A percentile compares a stretch with the other conserved stretches of the same genome.
These are phyloP conservation scores for Temnothorax rugatulus DNA, from an alignment of 2,888 invertebrate genomes.

Conservation along the genomic window DNA sequence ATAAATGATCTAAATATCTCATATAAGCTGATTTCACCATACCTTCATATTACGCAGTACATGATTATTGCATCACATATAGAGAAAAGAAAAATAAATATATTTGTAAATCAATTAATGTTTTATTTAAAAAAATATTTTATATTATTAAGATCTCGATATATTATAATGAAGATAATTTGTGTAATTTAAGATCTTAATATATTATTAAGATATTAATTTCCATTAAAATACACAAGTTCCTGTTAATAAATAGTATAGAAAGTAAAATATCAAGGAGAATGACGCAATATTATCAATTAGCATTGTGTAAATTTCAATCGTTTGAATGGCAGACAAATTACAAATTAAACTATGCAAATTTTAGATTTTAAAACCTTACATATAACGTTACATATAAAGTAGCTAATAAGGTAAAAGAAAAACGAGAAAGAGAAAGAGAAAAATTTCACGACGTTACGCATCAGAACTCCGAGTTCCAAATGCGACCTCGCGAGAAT, in stretches of 20 bases:
- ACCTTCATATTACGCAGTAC: neutral
- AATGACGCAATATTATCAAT: neutral
- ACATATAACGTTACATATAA: neutral
- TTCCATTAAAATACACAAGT: neutral
- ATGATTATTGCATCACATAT: neutral
- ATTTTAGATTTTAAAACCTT: neutral
- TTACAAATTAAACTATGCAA: slow-evolving; percentile 9
- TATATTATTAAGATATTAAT: neutral
- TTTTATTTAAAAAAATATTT: neutral
- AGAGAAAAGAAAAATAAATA: neutral
- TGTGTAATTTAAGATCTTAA: too few relatives aligned
- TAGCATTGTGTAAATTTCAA: neutral
- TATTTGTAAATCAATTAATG: neutral
- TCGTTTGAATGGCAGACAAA: neutral
- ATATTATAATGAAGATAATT: too few relatives aligned
- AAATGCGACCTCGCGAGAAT: slow-evolving; percentile 49
- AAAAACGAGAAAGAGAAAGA: slow-evolving; percentile 8
- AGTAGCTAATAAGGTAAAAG: slow-evolving; percentile 40
- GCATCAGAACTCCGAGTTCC: slow-evolving; percentile 51
- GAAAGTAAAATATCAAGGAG: neutral
- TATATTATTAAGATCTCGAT: neutral
- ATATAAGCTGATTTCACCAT: neutral
- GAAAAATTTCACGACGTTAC: slow-evolving; percentile 23
- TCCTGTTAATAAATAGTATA: neutral
- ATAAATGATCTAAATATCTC: neutral